Evolutionary conservation across 35 echinoderm and acorn worm genomes (phyloP).

Genomic region (Apostichopus parvimensis): DNA sequence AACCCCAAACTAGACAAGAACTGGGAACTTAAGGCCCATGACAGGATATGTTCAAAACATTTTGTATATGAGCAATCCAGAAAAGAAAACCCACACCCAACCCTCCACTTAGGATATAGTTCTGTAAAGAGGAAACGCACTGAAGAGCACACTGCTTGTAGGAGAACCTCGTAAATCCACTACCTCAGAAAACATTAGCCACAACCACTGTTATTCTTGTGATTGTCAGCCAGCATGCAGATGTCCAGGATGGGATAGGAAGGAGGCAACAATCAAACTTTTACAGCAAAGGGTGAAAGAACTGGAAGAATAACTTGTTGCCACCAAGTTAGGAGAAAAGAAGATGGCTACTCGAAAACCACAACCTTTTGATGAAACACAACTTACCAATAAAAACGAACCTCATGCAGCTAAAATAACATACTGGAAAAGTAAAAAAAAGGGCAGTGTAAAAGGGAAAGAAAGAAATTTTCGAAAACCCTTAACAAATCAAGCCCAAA

Average conservation of each 20-base stretch:
- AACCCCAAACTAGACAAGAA: background rate
- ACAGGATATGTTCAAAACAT: background rate
- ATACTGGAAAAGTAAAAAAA: conserved; percentile 3
- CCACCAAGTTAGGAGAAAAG: conserved; percentile 3
- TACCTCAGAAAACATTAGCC: background rate
- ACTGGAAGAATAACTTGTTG: background rate
- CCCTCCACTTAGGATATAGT: conserved; percentile 2
- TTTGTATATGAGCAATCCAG: background rate
- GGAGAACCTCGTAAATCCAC: background rate
- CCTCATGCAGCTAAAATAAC: conserved; percentile 9
- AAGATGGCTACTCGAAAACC: background rate
- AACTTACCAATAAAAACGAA: background rate
- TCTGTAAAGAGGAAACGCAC: background rate
- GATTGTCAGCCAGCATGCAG: background rate
- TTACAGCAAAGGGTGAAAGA: conserved; percentile 16
- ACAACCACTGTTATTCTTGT: background rate
- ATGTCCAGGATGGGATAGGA: background rate
- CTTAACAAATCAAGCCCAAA: background rate
- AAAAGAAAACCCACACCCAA: background rate
- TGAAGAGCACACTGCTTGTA: background rate
- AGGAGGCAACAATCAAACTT: background rate
- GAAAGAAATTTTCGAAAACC: background rate
- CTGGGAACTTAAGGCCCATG: background rate
- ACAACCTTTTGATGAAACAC: background rate
- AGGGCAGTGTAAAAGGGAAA: background rate